A percentile compares a stretch with the other conserved stretches of the same genome.
Conservation (phyloP, 2,888 invertebrate species). For the Mesoligia furuncula region DNA sequence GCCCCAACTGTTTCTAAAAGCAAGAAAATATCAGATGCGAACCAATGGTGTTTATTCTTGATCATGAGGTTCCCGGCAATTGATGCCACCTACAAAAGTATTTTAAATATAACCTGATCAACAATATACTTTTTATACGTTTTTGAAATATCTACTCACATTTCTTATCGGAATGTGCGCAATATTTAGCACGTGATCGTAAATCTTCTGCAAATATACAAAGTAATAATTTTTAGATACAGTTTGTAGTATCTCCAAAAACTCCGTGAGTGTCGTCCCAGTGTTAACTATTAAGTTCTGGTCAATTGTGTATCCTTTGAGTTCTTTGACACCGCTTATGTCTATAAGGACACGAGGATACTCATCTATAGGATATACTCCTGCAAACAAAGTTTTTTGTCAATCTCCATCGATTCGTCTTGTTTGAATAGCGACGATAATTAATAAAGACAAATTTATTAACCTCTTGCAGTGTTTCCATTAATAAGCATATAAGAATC, state of each 20-base stretch:
- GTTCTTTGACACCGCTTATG: conserved; percentile 89
- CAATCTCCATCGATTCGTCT: not conserved
- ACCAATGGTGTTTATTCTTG: conserved; percentile 92
- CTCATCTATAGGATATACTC: conserved; percentile 79
- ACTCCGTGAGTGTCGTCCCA: conserved; percentile 88
- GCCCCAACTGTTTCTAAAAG: conserved; percentile 82
- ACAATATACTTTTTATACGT: too few relatives aligned
- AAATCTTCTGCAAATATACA: conserved; percentile 89
- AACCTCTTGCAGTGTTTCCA: conserved; percentile 95
- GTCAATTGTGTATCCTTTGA: conserved; percentile 83
- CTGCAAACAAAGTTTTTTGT: conserved; percentile 69
- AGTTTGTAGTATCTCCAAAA: conserved; percentile 84
- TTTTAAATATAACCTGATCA: not conserved
- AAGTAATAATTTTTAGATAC: conserved; percentile 81
- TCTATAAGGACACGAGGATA: conserved; percentile 90
- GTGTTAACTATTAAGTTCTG: conserved; percentile 89
- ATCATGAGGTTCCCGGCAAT: conserved; percentile 93
- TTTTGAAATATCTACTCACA: conserved; percentile 81
- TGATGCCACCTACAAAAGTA: conserved; percentile 90
- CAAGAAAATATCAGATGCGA: conserved; percentile 93
- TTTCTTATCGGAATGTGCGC: conserved; percentile 93
- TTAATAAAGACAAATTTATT: not conserved
- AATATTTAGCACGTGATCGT: conserved; percentile 92
- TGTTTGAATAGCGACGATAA: not conserved
- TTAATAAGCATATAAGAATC: conserved; percentile 92